Evolutionary conservation across 2,888 invertebrate species (phyloP).

Genomic region (Ichneumon xanthorius): DNA sequence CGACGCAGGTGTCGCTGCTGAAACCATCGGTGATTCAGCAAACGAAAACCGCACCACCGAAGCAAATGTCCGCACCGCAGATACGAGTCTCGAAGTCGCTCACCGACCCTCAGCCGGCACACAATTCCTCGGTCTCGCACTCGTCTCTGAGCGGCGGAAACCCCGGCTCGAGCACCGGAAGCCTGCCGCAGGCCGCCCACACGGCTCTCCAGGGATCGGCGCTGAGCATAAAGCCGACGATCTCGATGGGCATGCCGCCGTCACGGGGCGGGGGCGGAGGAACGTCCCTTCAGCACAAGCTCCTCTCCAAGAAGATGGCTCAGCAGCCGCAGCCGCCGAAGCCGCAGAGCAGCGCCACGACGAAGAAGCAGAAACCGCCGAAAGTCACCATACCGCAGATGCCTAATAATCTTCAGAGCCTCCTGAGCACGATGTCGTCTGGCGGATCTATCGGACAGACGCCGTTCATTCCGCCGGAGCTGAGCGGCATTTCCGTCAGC

Average conservation of each 20-base stretch:
- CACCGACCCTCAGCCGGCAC: slow-evolving; percentile 79
- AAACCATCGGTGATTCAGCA: slow-evolving; percentile 78
- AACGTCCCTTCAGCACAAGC: slow-evolving; percentile 80
- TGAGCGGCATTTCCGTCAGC: slow-evolving; percentile 80
- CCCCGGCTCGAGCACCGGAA: slow-evolving; percentile 19
- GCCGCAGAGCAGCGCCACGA: slow-evolving; percentile 43
- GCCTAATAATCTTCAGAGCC: slow-evolving; percentile 71
- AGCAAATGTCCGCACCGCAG: slow-evolving; percentile 73
- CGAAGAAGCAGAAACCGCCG: slow-evolving; percentile 74
- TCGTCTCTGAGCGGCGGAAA: slow-evolving; percentile 71
- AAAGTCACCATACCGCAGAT: slow-evolving; percentile 70
- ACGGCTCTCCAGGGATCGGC: slow-evolving; percentile 68
- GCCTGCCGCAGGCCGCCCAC: slow-evolving; percentile 74
- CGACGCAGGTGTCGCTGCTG: slow-evolving; percentile 78
- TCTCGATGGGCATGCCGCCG: slow-evolving; percentile 73
- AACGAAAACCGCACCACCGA: slow-evolving; percentile 63
- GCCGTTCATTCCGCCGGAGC: slow-evolving; percentile 75
- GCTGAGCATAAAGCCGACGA: slow-evolving; percentile 72
- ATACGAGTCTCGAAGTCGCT: slow-evolving; percentile 80
- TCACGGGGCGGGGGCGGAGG: slow-evolving; percentile 68
- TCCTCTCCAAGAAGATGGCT: slow-evolving; percentile 81
- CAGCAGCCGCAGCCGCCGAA: slow-evolving; percentile 71
- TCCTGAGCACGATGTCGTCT: slow-evolving; percentile 71
- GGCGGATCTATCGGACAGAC: slow-evolving; percentile 65
- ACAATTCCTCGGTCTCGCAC: slow-evolving; percentile 75